Evolutionary conservation across 2,113 vertebrate species (phyloP).

Genomic region (Bufo gargarizans): DNA sequence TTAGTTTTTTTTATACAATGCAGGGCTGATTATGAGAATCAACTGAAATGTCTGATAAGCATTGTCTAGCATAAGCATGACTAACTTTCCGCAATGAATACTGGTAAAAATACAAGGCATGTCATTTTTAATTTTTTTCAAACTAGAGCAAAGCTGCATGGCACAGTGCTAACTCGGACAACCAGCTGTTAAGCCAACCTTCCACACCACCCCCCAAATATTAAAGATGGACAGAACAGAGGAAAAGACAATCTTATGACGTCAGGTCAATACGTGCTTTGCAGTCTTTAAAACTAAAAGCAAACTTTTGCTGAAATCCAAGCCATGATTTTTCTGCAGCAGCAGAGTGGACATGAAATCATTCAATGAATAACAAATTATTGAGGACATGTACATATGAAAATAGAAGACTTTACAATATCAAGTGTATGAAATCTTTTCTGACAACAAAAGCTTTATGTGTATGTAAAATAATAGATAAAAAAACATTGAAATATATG

Average conservation of each 20-base stretch:
- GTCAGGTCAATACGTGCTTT: neutral
- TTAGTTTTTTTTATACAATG: constrained; percentile 19
- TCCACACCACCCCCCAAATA: constrained; percentile 31
- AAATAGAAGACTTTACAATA: constrained; percentile 78
- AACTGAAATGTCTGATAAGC: constrained; percentile 60
- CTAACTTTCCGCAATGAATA: constrained; percentile 63
- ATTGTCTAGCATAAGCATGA: constrained; percentile 76
- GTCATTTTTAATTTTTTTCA: constrained; percentile 73
- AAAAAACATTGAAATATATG: constrained; percentile 71
- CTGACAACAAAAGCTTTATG: constrained; percentile 67
- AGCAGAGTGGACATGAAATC: constrained; percentile 48
- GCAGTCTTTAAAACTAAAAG: constrained; percentile 53
- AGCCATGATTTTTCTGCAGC: constrained; percentile 62
- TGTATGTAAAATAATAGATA: constrained; percentile 59
- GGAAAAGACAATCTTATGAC: constrained; percentile 24
- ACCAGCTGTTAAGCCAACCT: constrained; percentile 70
- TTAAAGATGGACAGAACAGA: constrained; percentile 46
- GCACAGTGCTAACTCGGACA: constrained; percentile 65
- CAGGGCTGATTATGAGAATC: constrained; percentile 56
- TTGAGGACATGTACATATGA: constrained; percentile 73
- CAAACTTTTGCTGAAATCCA: constrained; percentile 64
- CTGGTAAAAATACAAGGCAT: constrained; percentile 81
- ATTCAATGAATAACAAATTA: constrained; percentile 42
- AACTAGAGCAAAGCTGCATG: constrained; percentile 88
- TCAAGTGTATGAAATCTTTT: constrained; percentile 73